Evolutionary conservation across 2,797 vertebrate species (phyloP), one percentile per base, ranked within the genome.

Genomic region (Emydoidea blandingii): DNA sequence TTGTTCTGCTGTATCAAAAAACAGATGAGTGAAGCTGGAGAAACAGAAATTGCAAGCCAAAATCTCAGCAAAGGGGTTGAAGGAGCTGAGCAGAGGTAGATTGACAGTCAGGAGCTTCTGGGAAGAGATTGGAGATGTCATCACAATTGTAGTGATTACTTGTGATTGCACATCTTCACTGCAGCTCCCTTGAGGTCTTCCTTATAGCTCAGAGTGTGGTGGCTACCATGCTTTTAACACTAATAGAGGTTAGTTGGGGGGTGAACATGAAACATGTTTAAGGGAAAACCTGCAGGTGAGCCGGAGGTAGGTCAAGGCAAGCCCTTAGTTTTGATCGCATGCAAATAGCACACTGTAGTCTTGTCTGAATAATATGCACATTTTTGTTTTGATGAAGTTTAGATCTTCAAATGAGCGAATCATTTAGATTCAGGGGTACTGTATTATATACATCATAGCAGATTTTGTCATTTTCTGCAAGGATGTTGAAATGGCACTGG

Each of bases 401-500:
- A 27, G 16, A 23, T 6, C 16, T 82, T 29, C 25, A 57, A 74
- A 29, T 54, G 37, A 82, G 25, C 27, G 6, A 41, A n/a, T 81
- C 23, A 25, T 54, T 81, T 56, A 56, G 44, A 27, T 49, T 82
- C 76, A 49, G 14, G 44, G 41, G n/a, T 72, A 47, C 57, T 37
- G 62, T 41, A 81, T 76, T 72, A 52, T 72, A 52, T 82, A 37
- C 29, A 53, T 72, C 16, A n/a, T 47, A 62, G 44, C 34, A 49
- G 31, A 49, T 62, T 31, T 50, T 94, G 87, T 37, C 74, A 84
- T 92, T 92, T 89, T 89, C 62, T 72, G 86, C 80, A 81, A 86
- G 53, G 76, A 83, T 85, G 79, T 81, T 65, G 91, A 93, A 91
- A 89, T 91, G 86, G 83, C 86, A 79, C 53, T 72, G 31, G 83